A percentile compares a stretch with the other conserved stretches of the same genome.
These are phyloP conservation scores for Eupithecia insigniata DNA, from an alignment of 2,888 invertebrate species.

Conservation along the genomic window DNA sequence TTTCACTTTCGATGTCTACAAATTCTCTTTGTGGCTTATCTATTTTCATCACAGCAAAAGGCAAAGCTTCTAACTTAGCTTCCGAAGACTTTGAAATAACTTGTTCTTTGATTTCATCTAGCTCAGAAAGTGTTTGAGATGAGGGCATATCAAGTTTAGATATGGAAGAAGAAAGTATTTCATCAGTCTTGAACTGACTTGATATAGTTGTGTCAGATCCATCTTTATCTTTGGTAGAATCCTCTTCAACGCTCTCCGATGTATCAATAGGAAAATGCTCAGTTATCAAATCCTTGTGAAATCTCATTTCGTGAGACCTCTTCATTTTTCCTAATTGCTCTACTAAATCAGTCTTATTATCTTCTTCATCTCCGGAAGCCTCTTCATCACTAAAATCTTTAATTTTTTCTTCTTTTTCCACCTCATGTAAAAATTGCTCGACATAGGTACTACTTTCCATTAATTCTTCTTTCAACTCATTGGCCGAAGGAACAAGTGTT, in stretches of 20 bases:
- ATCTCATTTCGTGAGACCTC: slow-evolving; percentile 95
- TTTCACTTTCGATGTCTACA: slow-evolving; percentile 80
- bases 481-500: slow-evolving; percentile 95
- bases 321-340: slow-evolving; percentile 91
- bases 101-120: slow-evolving; percentile 62
- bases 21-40: slow-evolving; percentile 71
- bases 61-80: slow-evolving; percentile 63
- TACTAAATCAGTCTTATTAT: slow-evolving; percentile 73
- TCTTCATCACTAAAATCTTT: slow-evolving; percentile 82
- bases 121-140: slow-evolving; percentile 65
- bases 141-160: slow-evolving; percentile 75
- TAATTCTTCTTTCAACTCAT: slow-evolving; percentile 90
- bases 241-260: slow-evolving; percentile 75
- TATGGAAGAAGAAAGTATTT: slow-evolving; percentile 74
- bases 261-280: slow-evolving; percentile 76
- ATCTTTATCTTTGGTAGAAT: slow-evolving; percentile 73
- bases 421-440: slow-evolving; percentile 79
- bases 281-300: slow-evolving; percentile 85
- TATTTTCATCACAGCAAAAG: slow-evolving; percentile 72
- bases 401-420: slow-evolving; percentile 67
- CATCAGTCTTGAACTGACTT: slow-evolving; percentile 77
- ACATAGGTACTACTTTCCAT: slow-evolving; percentile 86
- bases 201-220: slow-evolving; percentile 78
- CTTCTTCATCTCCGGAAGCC: slow-evolving; percentile 84
- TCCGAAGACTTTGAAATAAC: slow-evolving; percentile 54